Evolutionary conservation across 2,113 vertebrate genomes (phyloP).

Genomic region (Typhlomys cinereus): DNA sequence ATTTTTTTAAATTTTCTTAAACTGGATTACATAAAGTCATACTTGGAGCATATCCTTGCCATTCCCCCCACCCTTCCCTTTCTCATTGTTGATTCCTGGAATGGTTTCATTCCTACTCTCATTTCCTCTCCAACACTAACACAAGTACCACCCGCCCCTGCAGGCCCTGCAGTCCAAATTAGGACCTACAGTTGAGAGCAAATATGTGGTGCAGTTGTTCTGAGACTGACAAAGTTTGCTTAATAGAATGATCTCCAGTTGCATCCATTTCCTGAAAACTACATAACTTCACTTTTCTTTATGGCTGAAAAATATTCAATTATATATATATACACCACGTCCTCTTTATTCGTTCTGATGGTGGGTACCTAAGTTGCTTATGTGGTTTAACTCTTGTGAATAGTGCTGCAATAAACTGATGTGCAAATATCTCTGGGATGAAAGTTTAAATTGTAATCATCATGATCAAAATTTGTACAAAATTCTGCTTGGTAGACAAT

Average conservation of each 20-base stretch:
- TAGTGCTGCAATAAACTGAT: background rate
- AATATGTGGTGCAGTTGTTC: background rate
- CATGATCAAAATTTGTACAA: background rate
- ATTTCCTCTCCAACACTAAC: too few species aligned
- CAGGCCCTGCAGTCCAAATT: background rate
- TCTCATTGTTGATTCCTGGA: too few species aligned
- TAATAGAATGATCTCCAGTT: background rate
- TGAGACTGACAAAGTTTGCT: background rate
- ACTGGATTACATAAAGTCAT: too few species aligned
- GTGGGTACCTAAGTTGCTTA: background rate
- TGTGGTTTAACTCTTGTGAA: background rate
- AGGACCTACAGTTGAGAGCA: background rate
- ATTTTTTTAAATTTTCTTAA: background rate
- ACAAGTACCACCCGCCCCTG: too few species aligned
- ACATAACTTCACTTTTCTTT: background rate
- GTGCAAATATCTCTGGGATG: background rate
- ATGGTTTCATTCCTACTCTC: too few species aligned
- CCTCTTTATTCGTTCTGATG: background rate
- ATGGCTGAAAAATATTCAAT: background rate
- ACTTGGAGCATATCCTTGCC: background rate
- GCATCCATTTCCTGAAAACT: background rate
- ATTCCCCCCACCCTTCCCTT: background rate
- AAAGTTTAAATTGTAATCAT: background rate
- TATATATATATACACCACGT: background rate
- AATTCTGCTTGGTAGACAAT: background rate